Conservation (phyloP, 2,797 vertebrate genomes). For the Pachyuromys duprasi region DNA sequence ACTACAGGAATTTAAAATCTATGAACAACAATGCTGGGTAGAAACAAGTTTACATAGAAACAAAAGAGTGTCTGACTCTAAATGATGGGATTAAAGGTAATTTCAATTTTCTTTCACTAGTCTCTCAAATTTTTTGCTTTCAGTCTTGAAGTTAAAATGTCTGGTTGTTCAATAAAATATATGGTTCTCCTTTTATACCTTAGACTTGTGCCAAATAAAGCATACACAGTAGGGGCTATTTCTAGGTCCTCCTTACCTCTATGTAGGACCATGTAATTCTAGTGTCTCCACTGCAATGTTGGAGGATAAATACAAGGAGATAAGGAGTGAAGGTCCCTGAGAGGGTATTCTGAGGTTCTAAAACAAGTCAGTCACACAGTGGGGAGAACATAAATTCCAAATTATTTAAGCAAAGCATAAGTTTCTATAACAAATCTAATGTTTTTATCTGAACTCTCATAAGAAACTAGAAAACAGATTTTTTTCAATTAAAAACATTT, state of each 20-base stretch:
- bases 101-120: slow-evolving; percentile 11
- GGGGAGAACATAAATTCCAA: background rate
- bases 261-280: background rate
- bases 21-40: background rate
- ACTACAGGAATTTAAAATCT: background rate
- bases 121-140: background rate
- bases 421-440: background rate
- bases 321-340: background rate
- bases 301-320: background rate
- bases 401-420: background rate
- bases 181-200: background rate
- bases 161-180: background rate
- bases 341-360: background rate
- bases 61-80: background rate
- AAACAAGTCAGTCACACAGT: background rate
- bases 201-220: background rate
- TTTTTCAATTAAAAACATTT: no score
- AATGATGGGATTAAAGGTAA: background rate
- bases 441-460: background rate
- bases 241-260: background rate
- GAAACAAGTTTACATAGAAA: background rate
- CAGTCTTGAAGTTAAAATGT: background rate
- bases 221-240: background rate
- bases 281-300: background rate
- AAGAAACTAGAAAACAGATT: background rate